Percentiles rank a stretch among this genome's conserved stretches.
phyloP scores from a whole-genome alignment of 2,888 invertebrate genomes.

The Hypsopygia costalis region DNA sequence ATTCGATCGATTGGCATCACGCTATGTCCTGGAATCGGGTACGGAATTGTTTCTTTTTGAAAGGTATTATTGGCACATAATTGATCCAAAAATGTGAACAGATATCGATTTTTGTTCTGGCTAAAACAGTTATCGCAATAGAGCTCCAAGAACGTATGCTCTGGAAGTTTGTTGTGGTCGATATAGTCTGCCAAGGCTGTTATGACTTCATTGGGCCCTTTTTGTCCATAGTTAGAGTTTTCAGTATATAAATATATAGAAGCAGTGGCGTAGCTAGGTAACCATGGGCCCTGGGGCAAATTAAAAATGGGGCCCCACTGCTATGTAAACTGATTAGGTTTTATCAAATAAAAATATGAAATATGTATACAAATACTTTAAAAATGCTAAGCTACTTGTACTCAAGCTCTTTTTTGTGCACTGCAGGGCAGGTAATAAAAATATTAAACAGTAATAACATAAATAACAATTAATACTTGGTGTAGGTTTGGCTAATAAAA shows the following conservation, averaged over 20 bases:
- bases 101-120: slow-evolving; percentile 18
- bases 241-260: slow-evolving; percentile 7
- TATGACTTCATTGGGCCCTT: slow-evolving; percentile 4
- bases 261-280: neutral
- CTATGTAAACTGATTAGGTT: slow-evolving; percentile 9
- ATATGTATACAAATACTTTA: slow-evolving; percentile 14
- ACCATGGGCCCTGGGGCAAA: no score
- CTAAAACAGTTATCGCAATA: slow-evolving; percentile 7
- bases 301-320: slow-evolving; percentile 1
- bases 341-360: slow-evolving; percentile 15
- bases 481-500: slow-evolving; percentile 10
- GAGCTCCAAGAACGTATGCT: slow-evolving; percentile 8
- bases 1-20: slow-evolving; percentile 27
- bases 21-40: slow-evolving; percentile 23
- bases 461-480: slow-evolving; percentile 13
- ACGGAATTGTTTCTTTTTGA: slow-evolving; percentile 17
- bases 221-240: neutral
- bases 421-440: slow-evolving; percentile 7
- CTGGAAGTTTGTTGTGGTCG: neutral
- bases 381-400: slow-evolving; percentile 15
- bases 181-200: neutral
- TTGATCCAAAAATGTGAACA: slow-evolving; percentile 18
- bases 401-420: slow-evolving; percentile 13
- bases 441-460: slow-evolving; percentile 9
- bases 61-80: slow-evolving; percentile 17